Base-by-base conservation (phyloP, 2,113 vertebrate species). In the Brienomyrus brachyistius region DNA sequence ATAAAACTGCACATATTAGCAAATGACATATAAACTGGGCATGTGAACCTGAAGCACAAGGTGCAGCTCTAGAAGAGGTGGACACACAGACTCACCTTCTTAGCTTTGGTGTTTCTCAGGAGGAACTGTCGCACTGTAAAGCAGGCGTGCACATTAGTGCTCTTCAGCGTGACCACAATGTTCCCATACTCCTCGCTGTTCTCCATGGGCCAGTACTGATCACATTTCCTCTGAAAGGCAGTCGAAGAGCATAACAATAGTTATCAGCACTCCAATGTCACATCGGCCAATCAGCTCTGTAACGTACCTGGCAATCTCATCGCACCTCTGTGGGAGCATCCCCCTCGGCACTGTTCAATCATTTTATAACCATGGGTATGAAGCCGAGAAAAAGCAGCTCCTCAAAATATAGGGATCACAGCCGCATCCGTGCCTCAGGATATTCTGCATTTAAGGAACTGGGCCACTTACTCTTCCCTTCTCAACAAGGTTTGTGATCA, bases 401-500 rank as follows among this genome's bases (percentile, higher is more conserved):
- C 48, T 27, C 3, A 86, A 27, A 54, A 54, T 54, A 54, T 10
- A 52, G 83, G 50, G n/a, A 27, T n/a, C 47, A 2, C 47, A 82
- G 21, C 3, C 19, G 5, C 3, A 84, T 45, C 82, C 50, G 27
- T 15, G 48, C 48, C 47, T 47, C 17, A n/a, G 86, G 9, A 50
- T 87, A 52, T 43, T 31, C 86, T 87, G 86, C 52, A 87, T 56
- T 59, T 35, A 40, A 74, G 47, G 7, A 27, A 48, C 21, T 7
- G 15, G 66, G n/a, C 11, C 89, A 95, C 98, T 92, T 97, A 99
- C 99, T 94, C 99, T 95, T 93, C 99, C 99, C 95, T 99, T 99
- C 94, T 99, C 99, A 94, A 99, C 99, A 70, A 99, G 96, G 94
- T 99, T 99, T 7, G 99, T 99, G 93, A 99, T 99, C 99, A 99